Base-by-base conservation (phyloP, 2,113 vertebrate species). In the Solea senegalensis region DNA sequence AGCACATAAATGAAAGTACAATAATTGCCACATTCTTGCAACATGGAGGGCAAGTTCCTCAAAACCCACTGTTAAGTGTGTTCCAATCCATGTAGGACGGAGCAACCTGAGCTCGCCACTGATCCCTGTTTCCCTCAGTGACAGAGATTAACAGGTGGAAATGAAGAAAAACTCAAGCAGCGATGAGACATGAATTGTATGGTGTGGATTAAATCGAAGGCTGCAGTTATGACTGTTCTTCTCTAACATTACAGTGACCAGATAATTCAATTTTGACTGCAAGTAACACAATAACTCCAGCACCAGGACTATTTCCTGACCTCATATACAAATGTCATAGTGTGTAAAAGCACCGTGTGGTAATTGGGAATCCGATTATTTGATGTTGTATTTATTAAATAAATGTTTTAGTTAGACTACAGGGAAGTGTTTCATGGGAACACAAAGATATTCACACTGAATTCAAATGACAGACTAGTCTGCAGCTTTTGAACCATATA, bases 131-230 rank as follows among this genome's bases (percentile, higher is more conserved):
- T 74, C 70, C 51, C 51, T 16, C 51, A 26, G 51, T 53, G 51
- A 53, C 8, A 21, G 16, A 10, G 21, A 11, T 16, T 12, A 6
- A 53, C 44, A 54, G 60, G 58, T 60, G 54, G 26, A 75, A 16
- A 34, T 64, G 60, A 74, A 53, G 53, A 14, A 51, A 44, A 74
- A 40, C 46, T 53, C 44, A 69, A 74, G 45, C 58, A 57, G 63
- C 71, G 67, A 69, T 28, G 26, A 68, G 51, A 64, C 58, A 69
- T 40, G 77, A 84, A 80, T 84, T 79, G 75, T 34, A 34, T 34
- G 69, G 69, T 78, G 69, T 58, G 58, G 65, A 75, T 81, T 78
- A 61, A 81, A 74, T 86, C 59, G 52, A 74, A 80, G 74, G 34
- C 65, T 78, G 60, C 71, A 64, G 61, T 83, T 72, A 85, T 66